Evolutionary conservation across 2,888 invertebrate species (phyloP), one percentile per base, ranked within the genome.

Genomic region (Andrena dorsata): DNA sequence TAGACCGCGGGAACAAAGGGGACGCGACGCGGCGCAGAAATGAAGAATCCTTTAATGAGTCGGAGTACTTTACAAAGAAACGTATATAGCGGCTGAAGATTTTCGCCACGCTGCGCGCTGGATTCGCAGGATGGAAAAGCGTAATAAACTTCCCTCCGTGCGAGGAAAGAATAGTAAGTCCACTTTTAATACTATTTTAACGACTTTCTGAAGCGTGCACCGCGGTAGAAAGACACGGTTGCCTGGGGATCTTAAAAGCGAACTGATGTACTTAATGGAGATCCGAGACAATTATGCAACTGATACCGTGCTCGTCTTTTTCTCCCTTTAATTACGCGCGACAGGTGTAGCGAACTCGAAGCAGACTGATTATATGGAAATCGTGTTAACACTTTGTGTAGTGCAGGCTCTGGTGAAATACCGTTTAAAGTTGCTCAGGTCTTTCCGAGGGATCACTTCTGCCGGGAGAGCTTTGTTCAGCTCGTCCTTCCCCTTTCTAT

Each of bases 1-100:
- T 68, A 66, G 47, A 69, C 49, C 13, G 56, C 26, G 28, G 47
- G 51, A 69, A 65, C 63, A 70, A 85, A 84, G 74, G n/a, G 26
- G 49, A 58, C 60, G 53, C 61, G 56, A 65, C 23, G 32, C 72
- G 61, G 32, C 30, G 53, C 16, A 58, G 23, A 56, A 63, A 71
- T 30, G 71, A 72, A 60, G 63, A 70, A 70, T 78, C 71, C 58
- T 75, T 68, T 82, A 85, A 85, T 86, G 75, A 82, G 73, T 41
- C 70, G 56, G 60, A 82, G 74, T 60, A 71, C 68, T 81, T 76
- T n/a, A 26, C 74, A 61, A 85, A 71, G 76, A 58, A 61, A 53
- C 51, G 68, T 28, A 60, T 51, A 74, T 76, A 68, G 64, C 51
- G 8, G 32, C 8, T 32, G 72, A 16, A 61, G 80, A 73, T 69